Evolutionary conservation across 2,113 vertebrate species (phyloP), one percentile per base, ranked within the genome.

Genomic region (Malurus cyaneus): DNA sequence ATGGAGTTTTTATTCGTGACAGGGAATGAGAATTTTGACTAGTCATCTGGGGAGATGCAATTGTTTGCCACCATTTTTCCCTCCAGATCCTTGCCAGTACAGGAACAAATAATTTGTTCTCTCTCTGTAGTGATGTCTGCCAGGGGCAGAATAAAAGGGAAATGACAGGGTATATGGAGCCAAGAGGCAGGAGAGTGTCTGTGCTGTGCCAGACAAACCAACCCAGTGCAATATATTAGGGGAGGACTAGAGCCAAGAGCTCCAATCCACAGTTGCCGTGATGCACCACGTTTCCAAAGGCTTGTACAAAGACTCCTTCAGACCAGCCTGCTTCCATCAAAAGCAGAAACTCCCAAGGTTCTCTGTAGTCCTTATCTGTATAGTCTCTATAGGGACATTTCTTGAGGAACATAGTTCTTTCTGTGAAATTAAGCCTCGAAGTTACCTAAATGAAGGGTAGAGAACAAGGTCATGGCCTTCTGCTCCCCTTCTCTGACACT

Each of bases 111-210:
- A 52, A 80, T 92, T 86, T 83, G 59, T 88, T 95, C 86, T 84
- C 60, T 90, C 8, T 90, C n/a, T 71, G 29, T 78, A 80, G 56
- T 41, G 52, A 82, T 67, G 69, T 70, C 85, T 96, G 93, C 88
- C 82, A 94, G 76, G 72, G 71, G 82, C 42, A 94, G 92, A 87
- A 90, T 76, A 84, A 94, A 94, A 96, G 64, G 64, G 85, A 96
- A 96, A 95, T 92, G 83, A 82, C 59, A 94, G 79, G n/a, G 70
- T 91, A 46, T 82, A 66, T 19, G 19, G 52, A 94, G 91, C 91
- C 88, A 93, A 92, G 54, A 90, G 88, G 77, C 77, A 95, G 44
- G 28, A 41, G 32, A 86, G 42, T 50, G 29, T 69, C 90, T 91
- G 66, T 70, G 29, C 49, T 82, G 65, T 78, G 92, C 84, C 94